Evolutionary conservation across 2,113 vertebrate species (phyloP), one percentile per base, ranked within the genome.

Genomic region (Limanda limanda): DNA sequence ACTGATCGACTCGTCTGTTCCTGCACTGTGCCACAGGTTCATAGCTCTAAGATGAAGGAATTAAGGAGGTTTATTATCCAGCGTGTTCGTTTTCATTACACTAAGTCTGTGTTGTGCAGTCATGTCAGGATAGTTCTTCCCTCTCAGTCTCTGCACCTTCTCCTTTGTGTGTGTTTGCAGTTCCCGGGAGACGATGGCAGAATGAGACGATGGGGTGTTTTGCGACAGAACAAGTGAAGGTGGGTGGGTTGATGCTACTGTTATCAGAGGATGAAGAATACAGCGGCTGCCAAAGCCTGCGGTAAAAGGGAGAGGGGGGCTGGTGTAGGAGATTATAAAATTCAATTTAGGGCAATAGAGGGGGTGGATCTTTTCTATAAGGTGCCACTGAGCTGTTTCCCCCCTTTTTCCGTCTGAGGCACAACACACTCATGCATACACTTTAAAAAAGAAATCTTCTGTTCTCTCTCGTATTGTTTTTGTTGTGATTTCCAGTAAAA

Each of bases 261-360:
- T 89, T 89, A 87, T 86, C 78, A 74, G 69, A 74, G 72, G 68
- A 86, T 81, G 71, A 82, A 75, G 81, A 66, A 78, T 37, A 83
- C 55, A 83, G 62, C 45, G 23, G 57, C 82, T 85, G 84, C 83
- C 88, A 88, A 79, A 75, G 78, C 83, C 86, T 0, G 51, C 57
- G 24, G 87, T 82, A 71, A 78, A 63, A 60, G 61, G 27, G 61
- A 76, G 27, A 62, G 57, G 27, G 71, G 73, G 81, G 85, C 73
- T 85, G 74, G 83, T 76, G 81, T 31, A 84, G 25, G 52, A 83
- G 80, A 89, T 90, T 86, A 85, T 79, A 70, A 81, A 87, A 92
- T 91, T 92, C 74, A 88, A 88, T 91, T 90, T 87, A 79, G 83
- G 82, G 75, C 84, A 82, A 79, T 52, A 40, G 76, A 75, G 89